Evolutionary conservation across 1,140 invertebrate genomes (phyloP), one percentile per base, ranked within the genome.

Genomic region (Drosophila mojavensis): DNA sequence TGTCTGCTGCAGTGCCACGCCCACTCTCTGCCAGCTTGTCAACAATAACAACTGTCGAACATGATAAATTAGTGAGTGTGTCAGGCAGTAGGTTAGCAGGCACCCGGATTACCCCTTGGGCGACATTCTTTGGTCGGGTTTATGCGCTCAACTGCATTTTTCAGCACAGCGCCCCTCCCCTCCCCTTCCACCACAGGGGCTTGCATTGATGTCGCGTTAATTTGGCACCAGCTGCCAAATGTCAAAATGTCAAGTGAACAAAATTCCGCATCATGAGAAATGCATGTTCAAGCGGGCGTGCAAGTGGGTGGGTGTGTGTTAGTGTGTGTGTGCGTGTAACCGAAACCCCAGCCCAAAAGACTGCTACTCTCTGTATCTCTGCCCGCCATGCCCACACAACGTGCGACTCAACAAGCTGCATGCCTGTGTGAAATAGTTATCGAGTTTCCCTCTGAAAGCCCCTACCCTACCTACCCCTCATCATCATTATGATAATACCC

Each of bases 171-270:
- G n/a, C n/a, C n/a, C n/a, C n/a, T n/a, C n/a, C n/a, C n/a, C n/a
- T n/a, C n/a, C n/a, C n/a, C n/a, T n/a, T n/a, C n/a, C n/a, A n/a
- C n/a, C n/a, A n/a, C 30, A 4, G n/a, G 26, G 45, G 1, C 45
- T 66, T 47, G 15, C 20, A 26, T 39, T 70, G 59, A 43, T 64
- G 73, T 60, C 67, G 83, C 76, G 83, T 86, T 86, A 86, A 86
- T 86, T 86, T 86, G 78, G 75, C 82, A 79, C 79, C 72, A 82
- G 79, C 83, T 86, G 79, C 71, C 83, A 86, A 86, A 86, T 86
- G 83, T 86, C 83, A 86, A 88, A 88, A 86, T 86, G 83, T 88
- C 83, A 88, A 86, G 79, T 79, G 83, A 79, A 77, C 83, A 88
- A 86, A 88, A 86, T 88, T 81, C 79, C 72, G 62, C 72, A 81